Evolutionary conservation across 1,140 invertebrate genomes (phyloP), one percentile per base, ranked within the genome.

Genomic region (Calosoma granatense): DNA sequence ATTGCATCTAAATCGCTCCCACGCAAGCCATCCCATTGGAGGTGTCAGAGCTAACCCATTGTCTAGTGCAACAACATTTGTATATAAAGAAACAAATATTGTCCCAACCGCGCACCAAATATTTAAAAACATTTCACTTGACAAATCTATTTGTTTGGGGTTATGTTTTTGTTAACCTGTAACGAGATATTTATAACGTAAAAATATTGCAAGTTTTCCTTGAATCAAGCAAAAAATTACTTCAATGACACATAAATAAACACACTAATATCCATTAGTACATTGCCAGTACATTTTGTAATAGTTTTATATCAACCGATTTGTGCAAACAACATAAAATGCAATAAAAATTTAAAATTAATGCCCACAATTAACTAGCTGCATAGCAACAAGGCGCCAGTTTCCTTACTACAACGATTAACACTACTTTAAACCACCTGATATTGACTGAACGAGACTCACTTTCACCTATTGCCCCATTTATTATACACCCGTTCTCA

Each of bases 1-100:
- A 67, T 95, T 93, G 68, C 93, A 97, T 55, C 91, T 79, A 71
- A 94, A 97, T 59, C 92, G 73, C 65, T 94, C 88, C 94, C 94
- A 97, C 20, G 92, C 88, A 59, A 96, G 78, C 92, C 93, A 97
- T 9, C 85, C 85, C 77, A 78, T 78, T 2, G 92, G 92, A 19
- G 92, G 92, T 57, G 88, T 92, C 55, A 80, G 73, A 2, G 85
- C 89, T 60, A 93, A 67, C 4, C 90, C 90, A 81, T 93, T 93
- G 61, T 93, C 87, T 59, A 92, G 74, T 58, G 66, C 74, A 39
- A 61, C 51, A 26, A 61, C 64, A 54, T 59, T 9, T 56, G 41
- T 47, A 4, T 4, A 17, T 4, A 17, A 47, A 4, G 17, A 47
- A 11, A 53, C 22, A 53, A 53, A 51, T 20, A 51, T 15, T 22